Conservation (phyloP, 2,113 vertebrate genomes). For the Progne subis region DNA sequence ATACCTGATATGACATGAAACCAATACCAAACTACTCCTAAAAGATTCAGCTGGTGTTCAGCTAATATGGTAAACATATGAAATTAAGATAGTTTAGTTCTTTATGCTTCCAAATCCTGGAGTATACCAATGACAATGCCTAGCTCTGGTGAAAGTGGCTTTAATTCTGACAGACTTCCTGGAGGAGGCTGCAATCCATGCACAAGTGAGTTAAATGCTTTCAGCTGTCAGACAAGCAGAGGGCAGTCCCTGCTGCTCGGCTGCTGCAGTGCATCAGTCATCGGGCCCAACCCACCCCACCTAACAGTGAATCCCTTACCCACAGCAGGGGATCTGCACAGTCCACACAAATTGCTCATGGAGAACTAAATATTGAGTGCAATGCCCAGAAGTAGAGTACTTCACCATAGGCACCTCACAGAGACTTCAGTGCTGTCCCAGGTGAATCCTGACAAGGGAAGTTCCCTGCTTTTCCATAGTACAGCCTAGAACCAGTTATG, state of each 20-base stretch:
- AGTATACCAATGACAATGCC: not conserved
- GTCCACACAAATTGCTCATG: not conserved
- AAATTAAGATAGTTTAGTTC: not conserved
- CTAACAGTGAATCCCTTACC: not conserved
- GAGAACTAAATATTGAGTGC: not conserved
- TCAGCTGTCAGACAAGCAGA: not conserved
- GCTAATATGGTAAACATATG: not conserved
- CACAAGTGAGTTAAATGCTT: not conserved
- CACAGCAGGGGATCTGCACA: not conserved
- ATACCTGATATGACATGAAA: not conserved
- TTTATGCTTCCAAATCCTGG: not conserved
- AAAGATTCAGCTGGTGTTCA: not conserved
- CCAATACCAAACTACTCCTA: not conserved
- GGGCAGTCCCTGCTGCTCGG: rapidly evolving
- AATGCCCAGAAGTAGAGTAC: not conserved
- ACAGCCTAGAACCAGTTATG: not conserved
- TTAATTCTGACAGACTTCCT: not conserved
- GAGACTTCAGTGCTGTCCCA: not conserved
- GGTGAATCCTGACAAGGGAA: not conserved
- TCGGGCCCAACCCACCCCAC: rapidly evolving
- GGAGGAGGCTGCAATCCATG: not conserved
- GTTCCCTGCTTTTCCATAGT: not conserved
- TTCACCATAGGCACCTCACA: not conserved
- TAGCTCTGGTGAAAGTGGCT: not conserved
- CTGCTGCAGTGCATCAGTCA: rapidly evolving